Conservation (phyloP, 2,888 invertebrate species). For the Stramonita haemastoma region DNA sequence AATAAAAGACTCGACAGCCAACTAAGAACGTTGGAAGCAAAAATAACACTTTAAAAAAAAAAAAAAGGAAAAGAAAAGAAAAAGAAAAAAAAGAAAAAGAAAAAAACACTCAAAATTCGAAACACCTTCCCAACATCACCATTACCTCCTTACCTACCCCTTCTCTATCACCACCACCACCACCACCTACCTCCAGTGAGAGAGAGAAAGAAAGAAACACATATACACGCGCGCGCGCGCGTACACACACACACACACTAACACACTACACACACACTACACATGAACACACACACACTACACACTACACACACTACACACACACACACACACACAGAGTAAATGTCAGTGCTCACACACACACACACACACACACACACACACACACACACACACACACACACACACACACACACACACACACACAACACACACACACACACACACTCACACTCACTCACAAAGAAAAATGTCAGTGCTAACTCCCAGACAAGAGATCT, state of each 20-base stretch:
- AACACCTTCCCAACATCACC: too few relatives aligned
- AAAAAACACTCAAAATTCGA: too few relatives aligned
- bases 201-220: too few relatives aligned
- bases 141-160: too few relatives aligned
- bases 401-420: conserved; percentile 3
- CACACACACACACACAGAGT: not conserved
- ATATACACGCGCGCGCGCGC: not conserved
- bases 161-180: too few relatives aligned
- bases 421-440: not conserved
- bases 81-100: too few relatives aligned
- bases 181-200: too few relatives aligned
- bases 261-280: conserved; percentile 21
- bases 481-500: conserved; percentile 21
- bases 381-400: conserved; percentile 13
- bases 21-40: too few relatives aligned
- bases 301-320: not conserved
- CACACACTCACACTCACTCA: not conserved
- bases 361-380: conserved; percentile 6
- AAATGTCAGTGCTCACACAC: not conserved
- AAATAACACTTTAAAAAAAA: too few relatives aligned
- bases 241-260: conserved; percentile 3
- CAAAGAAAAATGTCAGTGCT: not conserved
- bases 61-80: too few relatives aligned
- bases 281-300: not conserved
- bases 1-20: too few relatives aligned